Conservation (phyloP, 2,797 vertebrate species). For the Malurus splendens region DNA sequence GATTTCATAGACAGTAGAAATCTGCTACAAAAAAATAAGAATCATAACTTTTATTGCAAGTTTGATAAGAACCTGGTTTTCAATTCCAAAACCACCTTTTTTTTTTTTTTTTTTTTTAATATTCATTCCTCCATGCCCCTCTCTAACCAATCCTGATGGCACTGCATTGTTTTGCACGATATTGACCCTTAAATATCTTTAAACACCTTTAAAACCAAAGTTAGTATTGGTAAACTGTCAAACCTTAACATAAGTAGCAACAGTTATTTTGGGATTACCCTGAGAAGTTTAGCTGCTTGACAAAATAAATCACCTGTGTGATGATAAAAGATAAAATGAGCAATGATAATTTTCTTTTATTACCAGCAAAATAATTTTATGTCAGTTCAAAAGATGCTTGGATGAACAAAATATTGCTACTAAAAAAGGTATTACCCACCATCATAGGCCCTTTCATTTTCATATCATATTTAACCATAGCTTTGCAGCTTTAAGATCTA, state of each 20-base stretch:
- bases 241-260: background rate
- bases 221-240: background rate
- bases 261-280: background rate
- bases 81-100: background rate
- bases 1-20: background rate
- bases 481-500: background rate
- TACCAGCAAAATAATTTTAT: background rate
- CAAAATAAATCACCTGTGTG: background rate
- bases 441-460: background rate
- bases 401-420: background rate
- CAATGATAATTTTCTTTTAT: background rate
- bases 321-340: background rate
- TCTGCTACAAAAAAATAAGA: background rate
- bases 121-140: background rate
- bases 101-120: background rate
- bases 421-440: accelerated
- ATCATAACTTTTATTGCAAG: background rate
- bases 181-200: background rate
- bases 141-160: accelerated
- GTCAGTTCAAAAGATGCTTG: background rate
- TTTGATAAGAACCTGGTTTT: background rate
- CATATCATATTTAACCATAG: background rate
- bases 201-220: background rate
- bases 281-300: background rate
- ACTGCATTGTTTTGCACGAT: background rate